Evolutionary conservation across 2,888 invertebrate genomes (phyloP).

Genomic region (Hemistola chrysoprasaria): DNA sequence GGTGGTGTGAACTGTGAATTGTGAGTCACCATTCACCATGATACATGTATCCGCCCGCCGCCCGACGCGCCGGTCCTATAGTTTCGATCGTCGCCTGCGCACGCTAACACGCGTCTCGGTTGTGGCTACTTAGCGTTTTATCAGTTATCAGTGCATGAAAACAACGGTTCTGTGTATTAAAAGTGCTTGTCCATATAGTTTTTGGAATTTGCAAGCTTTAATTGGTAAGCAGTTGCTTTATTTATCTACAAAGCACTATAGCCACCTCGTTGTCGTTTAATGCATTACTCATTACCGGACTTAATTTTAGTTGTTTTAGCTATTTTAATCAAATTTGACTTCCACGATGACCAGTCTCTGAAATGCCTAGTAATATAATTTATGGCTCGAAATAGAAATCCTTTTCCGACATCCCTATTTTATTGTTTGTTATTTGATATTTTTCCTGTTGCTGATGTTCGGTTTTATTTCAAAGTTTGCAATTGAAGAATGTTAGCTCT

Average conservation of each 20-base stretch:
- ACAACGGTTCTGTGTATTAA: slow-evolving; percentile 55
- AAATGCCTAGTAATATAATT: no score
- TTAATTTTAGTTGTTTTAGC: no score
- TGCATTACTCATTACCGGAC: slow-evolving; percentile 1
- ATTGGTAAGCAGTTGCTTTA: slow-evolving; percentile 31
- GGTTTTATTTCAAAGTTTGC: no score
- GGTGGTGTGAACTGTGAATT: slow-evolving; percentile 40
- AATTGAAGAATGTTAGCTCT: no score
- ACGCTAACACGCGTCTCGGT: slow-evolving; percentile 58
- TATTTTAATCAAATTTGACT: background rate
- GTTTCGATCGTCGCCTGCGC: slow-evolving; percentile 63
- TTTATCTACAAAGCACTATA: background rate
- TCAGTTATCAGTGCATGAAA: slow-evolving; percentile 62
- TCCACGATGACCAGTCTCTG: slow-evolving; percentile 3
- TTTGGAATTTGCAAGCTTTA: slow-evolving; percentile 28
- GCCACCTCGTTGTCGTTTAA: no score
- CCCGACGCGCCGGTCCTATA: slow-evolving; percentile 39
- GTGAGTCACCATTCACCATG: slow-evolving; percentile 46
- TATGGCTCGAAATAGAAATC: no score
- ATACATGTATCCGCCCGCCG: slow-evolving; percentile 54
- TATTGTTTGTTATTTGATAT: no score
- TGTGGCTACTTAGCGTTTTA: slow-evolving; percentile 28
- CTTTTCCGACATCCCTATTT: no score
- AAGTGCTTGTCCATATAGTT: slow-evolving; percentile 45
- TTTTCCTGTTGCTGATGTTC: no score